These are phyloP conservation scores for Indri indri DNA, from an alignment of 2,113 vertebrate species.

Conservation along the genomic window DNA sequence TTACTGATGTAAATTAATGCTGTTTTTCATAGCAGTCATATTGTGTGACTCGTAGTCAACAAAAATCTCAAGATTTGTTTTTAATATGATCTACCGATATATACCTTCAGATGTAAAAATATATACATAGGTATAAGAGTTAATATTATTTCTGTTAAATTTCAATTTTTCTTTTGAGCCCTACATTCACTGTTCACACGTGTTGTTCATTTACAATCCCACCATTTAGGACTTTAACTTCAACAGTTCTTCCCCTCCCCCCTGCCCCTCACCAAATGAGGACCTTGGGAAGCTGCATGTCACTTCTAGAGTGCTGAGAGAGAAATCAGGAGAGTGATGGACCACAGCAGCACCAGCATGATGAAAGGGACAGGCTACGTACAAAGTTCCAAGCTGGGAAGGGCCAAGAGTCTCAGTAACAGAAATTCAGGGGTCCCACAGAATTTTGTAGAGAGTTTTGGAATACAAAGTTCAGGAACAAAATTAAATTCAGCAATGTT, in stretches of 20 bases:
- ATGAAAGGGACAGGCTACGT: background rate
- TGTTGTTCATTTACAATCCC: background rate
- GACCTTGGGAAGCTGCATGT: background rate
- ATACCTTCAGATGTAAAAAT: background rate
- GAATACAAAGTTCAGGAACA: background rate
- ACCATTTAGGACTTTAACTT: background rate
- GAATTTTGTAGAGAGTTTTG: background rate
- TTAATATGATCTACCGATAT: background rate
- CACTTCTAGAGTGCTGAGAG: background rate
- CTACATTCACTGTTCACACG: background rate
- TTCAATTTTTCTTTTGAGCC: background rate
- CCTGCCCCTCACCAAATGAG: background rate
- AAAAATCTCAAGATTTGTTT: background rate
- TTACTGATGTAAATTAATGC: background rate
- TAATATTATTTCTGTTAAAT: background rate
- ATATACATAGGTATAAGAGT: background rate
- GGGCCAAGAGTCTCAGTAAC: no score
- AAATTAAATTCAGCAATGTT: background rate
- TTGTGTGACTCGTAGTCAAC: background rate
- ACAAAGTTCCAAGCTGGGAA: background rate
- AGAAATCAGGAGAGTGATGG: background rate
- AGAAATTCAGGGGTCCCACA: background rate
- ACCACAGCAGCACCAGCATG: accelerated
- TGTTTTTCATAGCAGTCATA: background rate
- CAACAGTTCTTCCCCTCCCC: accelerated